A percentile compares a stretch with the other conserved stretches of the same genome.
Evolutionary conservation across 53 echinoderm and acorn worm genomes (phyloP).

Genomic region (Arbacia lixula): DNA sequence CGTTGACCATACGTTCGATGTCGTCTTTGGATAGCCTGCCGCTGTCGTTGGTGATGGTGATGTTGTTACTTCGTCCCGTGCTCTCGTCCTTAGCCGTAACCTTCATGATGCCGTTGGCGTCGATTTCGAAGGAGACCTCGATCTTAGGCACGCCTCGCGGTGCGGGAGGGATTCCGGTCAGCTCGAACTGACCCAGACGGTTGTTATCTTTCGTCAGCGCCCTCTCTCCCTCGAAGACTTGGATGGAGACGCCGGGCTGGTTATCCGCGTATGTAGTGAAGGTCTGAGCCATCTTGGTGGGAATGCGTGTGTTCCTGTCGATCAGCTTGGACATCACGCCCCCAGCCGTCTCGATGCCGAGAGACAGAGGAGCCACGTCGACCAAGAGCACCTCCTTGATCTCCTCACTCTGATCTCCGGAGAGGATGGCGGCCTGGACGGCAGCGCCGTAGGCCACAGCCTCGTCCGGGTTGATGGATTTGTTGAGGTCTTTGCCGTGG

Average conservation of each 20-base stretch:
- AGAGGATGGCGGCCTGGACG: constrained; percentile 72
- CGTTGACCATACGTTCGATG: constrained; percentile 85
- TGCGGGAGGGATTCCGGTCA: constrained; percentile 82
- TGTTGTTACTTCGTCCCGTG: constrained; percentile 70
- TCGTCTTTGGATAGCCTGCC: constrained; percentile 84
- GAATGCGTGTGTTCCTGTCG: constrained; percentile 75
- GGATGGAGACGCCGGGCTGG: constrained; percentile 80
- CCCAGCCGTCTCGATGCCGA: constrained; percentile 84
- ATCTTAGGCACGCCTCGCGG: constrained; percentile 91
- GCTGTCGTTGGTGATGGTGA: constrained; percentile 82
- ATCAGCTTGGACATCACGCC: constrained; percentile 86
- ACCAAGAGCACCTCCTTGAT: constrained; percentile 83
- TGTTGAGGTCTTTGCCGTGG: constrained; percentile 76
- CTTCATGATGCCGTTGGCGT: constrained; percentile 82
- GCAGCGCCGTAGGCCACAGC: constrained; percentile 91
- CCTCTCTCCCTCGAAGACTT: constrained; percentile 89
- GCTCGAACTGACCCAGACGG: constrained; percentile 73
- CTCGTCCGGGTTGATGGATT: constrained; percentile 85
- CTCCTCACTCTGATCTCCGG: constrained; percentile 77
- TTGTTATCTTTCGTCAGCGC: constrained; percentile 92
- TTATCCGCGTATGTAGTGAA: constrained; percentile 83
- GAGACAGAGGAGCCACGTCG: constrained; percentile 88
- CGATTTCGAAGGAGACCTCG: constrained; percentile 83
- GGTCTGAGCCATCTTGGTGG: constrained; percentile 59
- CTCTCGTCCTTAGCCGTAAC: constrained; percentile 76